Evolutionary conservation across 2,113 vertebrate genomes (phyloP).

Genomic region (Campylomormyrus numenius): DNA sequence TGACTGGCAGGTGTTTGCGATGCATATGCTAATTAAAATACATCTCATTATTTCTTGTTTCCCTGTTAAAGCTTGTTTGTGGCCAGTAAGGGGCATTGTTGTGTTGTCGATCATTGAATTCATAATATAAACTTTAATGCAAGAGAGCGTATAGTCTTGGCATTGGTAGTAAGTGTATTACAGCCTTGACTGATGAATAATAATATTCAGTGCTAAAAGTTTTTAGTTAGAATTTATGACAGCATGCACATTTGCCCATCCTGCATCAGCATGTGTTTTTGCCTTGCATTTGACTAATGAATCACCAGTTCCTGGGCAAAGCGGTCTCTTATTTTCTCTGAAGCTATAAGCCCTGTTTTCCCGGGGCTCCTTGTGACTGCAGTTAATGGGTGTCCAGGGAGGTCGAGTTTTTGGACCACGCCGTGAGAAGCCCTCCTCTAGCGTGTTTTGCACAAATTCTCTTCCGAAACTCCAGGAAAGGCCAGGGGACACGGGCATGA

Average conservation of each 20-base stretch:
- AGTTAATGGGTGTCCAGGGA: conserved; percentile 60
- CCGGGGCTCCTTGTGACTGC: conserved; percentile 58
- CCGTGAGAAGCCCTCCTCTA: conserved; percentile 28
- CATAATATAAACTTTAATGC: not conserved
- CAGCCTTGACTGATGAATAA: not conserved
- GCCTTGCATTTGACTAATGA: conserved; percentile 68
- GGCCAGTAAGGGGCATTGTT: not conserved
- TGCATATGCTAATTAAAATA: not conserved
- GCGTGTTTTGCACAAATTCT: conserved; percentile 18
- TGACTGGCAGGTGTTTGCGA: not conserved
- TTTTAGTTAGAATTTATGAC: not conserved
- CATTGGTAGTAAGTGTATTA: not conserved
- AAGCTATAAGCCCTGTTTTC: conserved; percentile 47
- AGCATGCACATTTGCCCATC: conserved; percentile 26
- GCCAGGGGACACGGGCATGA: conserved; percentile 38
- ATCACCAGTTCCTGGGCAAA: conserved; percentile 66
- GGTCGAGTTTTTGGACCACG: conserved; percentile 28
- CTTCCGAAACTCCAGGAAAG: conserved; percentile 34
- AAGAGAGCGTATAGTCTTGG: not conserved
- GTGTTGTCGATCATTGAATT: not conserved
- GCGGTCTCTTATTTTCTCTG: conserved; percentile 43
- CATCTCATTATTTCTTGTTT: not conserved
- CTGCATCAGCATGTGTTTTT: conserved; percentile 41
- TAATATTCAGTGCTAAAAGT: not conserved
- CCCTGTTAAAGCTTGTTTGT: not conserved